Base-by-base conservation (phyloP, 2,888 invertebrate species). In the Tetragnatha montana region DNA sequence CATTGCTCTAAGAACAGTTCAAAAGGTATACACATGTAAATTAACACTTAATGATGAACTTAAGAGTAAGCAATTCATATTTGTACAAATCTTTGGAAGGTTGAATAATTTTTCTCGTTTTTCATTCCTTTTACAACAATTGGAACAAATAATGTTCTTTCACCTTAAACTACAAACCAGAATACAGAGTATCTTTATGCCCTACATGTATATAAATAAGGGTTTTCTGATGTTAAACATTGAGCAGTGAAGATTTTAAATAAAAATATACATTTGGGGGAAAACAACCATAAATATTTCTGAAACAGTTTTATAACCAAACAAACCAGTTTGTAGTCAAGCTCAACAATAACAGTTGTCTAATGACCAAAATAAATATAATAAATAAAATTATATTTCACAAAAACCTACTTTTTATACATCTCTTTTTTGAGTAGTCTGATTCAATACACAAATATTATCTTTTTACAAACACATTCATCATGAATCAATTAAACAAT, bases 41-140 rank as follows among this genome's bases (percentile, higher is more conserved):
- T 35, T 35, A 88, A 84, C 80, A 88, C 47, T 83, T 35, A 73
- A 78, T 19, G 21, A 22, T 74, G 50, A 88, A 74, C 69, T 74
- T n/a, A n/a, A n/a, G n/a, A 80, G 83, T 76, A 74, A 50, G 19
- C 12, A 14, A 71, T 22, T 79, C 49, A 74, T 68, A 80, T 88
- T 84, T 88, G 84, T 88, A 88, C 88, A 88, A 50, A 76, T 84
- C 80, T 84, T 88, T 84, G 80, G 80, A 76, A 78, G 70, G 50
- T 49, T 71, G 21, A 60, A 82, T 74, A 74, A 82, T 81, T 80
- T 81, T 81, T 81, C 49, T 78, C 50, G 17, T 71, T 71, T 79
- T 71, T 70, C 22, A 7, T n/a, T 51, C 69, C 50, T 78, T 79
- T 51, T 85, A 85, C 85, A 85, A 35, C 78, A 71, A 50, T 85